A percentile compares a stretch with the other conserved stretches of the same genome.
Conservation (phyloP, 2,888 invertebrate genomes). For the Trissoscelio sp. region DNA sequence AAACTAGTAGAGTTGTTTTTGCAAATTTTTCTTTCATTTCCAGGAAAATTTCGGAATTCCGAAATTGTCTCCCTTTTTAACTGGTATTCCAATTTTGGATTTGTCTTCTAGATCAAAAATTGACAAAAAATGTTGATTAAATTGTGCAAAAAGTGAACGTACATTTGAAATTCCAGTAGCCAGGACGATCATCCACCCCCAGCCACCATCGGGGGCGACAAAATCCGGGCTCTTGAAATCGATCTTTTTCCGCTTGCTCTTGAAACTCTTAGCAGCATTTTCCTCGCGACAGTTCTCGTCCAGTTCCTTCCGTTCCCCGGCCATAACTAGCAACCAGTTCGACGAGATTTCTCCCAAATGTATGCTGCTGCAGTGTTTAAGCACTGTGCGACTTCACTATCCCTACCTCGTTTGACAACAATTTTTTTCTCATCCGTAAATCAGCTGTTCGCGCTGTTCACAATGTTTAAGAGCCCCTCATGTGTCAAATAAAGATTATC, state of each 20-base stretch:
- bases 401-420: constrained; percentile 48
- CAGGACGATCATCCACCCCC: constrained; percentile 90
- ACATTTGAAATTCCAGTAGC: constrained; percentile 90
- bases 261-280: constrained; percentile 26
- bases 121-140: too few relatives aligned
- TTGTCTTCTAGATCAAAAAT: too few relatives aligned
- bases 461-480: neutral
- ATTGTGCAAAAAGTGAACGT: constrained; percentile 82
- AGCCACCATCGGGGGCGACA: constrained; percentile 90
- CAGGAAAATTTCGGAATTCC: too few relatives aligned
- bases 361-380: constrained; percentile 31
- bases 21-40: too few relatives aligned
- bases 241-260: constrained; percentile 25
- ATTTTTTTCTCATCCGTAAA: constrained; percentile 27
- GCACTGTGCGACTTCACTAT: constrained; percentile 48
- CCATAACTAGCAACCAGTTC: constrained; percentile 65
- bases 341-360: constrained; percentile 62
- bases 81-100: too few relatives aligned
- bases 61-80: too few relatives aligned
- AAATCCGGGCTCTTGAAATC: constrained; percentile 83
- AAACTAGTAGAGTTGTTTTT: too few relatives aligned
- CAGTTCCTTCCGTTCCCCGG: constrained; percentile 63
- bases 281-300: constrained; percentile 34
- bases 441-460: constrained; percentile 21
- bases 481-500: constrained; percentile 9